phyloP scores from a whole-genome alignment of 2,888 invertebrate genomes.

The Apodemia zela region DNA sequence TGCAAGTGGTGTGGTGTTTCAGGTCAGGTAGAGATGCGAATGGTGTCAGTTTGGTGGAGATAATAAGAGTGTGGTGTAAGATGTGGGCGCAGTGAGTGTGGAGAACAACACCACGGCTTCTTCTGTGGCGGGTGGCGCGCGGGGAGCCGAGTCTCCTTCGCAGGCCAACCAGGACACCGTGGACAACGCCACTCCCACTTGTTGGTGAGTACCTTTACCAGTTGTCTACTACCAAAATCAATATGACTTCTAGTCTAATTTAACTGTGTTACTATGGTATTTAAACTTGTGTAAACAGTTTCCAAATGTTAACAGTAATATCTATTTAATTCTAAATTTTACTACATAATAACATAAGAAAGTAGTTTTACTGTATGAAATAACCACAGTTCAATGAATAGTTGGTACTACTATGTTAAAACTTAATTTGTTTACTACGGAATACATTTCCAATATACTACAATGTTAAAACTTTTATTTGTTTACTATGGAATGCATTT shows the following conservation, averaged over 20 bases:
- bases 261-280: too few species aligned
- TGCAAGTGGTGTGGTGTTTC: constrained; percentile 52
- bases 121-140: constrained; percentile 76
- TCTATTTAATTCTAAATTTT: too few species aligned
- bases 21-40: constrained; percentile 69
- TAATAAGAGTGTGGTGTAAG: constrained; percentile 81
- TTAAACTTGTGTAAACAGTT: too few species aligned
- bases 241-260: background rate
- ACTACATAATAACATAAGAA: too few species aligned
- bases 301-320: too few species aligned
- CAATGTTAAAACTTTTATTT: too few species aligned
- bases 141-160: constrained; percentile 80
- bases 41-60: constrained; percentile 74
- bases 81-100: constrained; percentile 81
- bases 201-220: constrained; percentile 58
- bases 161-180: constrained; percentile 77
- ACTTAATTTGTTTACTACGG: too few species aligned
- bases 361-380: background rate
- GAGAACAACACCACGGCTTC: constrained; percentile 75
- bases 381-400: too few species aligned
- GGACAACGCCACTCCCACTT: constrained; percentile 75
- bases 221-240: background rate
- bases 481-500: too few species aligned
- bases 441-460: too few species aligned
- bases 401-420: too few species aligned